phyloP scores from a whole-genome alignment of 2,888 invertebrate genomes.

The Brachyptera risi region DNA sequence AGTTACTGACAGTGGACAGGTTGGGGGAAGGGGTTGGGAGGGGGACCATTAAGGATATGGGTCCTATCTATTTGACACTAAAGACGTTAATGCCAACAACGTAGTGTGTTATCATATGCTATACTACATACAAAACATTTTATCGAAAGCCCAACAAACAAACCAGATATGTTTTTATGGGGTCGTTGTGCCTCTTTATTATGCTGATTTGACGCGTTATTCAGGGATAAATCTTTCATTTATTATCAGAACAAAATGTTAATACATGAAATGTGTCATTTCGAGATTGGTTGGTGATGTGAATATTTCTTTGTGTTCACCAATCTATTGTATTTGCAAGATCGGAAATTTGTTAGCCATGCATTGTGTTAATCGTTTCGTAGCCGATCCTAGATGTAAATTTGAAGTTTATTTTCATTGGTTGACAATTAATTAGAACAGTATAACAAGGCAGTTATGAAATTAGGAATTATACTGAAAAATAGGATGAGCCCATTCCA shows the following conservation, averaged over 20 bases:
- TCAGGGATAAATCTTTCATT: neutral
- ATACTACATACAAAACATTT: conserved; percentile 4
- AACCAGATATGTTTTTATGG: neutral
- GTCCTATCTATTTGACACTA: conserved; percentile 4
- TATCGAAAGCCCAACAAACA: neutral
- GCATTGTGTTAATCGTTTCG: no score
- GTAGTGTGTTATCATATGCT: neutral
- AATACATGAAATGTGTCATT: neutral
- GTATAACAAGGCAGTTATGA: no score
- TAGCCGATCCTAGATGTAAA: no score
- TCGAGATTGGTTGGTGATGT: neutral
- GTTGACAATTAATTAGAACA: no score
- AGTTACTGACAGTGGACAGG: no score
- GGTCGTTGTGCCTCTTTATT: conserved; percentile 3
- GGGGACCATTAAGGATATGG: conserved; percentile 7
- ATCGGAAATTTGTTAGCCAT: no score
- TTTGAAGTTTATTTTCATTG: no score
- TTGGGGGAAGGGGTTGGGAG: no score
- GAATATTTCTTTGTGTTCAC: no score
- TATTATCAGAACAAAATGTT: neutral
- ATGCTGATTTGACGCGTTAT: neutral
- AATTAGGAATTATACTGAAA: no score
- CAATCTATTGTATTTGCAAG: no score
- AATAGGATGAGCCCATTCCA: no score
- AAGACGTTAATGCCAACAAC: conserved; percentile 2